Base-by-base conservation (phyloP, 1,140 invertebrate species). In the Hyposmocoma kahamanoa region DNA sequence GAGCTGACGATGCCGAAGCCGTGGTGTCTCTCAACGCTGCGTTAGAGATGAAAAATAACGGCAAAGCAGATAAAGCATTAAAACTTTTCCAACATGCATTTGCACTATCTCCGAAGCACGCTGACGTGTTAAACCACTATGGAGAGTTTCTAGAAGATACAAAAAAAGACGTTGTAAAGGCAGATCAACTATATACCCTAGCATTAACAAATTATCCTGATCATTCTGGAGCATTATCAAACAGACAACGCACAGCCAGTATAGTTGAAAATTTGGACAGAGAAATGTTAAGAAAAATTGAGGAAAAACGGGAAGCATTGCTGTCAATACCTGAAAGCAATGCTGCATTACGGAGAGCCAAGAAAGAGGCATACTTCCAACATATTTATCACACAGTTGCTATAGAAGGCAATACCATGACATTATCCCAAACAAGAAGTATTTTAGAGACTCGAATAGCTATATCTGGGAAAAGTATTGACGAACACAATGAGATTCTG, bases 321-420 rank as follows among this genome's bases (percentile, higher is more conserved):
- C 90, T 93, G 17, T 90, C 90, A 13, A 93, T 97, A 57, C 94
- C 97, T 36, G 92, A 95, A 54, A 90, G 90, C 26, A 92, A 93
- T 80, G 87, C 91, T 2, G 93, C 95, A 9, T 87, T 98, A 45
- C 89, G 94, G 53, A 89, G 96, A 59, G 92, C 96, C 1, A 99
- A 98, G 71, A 95, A 96, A 70, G 96, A 98, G 81, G 94, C 95
- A 11, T 98, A 98, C 80, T 98, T 96, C 73, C 92, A 96, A 69
- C 96, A 99, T 78, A 97, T 99, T 49, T 98, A 98, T 86, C 97
- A 99, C 69, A 98, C 97, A 1, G 96, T 97, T 46, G 97, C 95
- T 22, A 98, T 99, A 55, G 97, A 99, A 88, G 98, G 98, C 1
- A 99, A 99, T 68, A 98, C 97, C 1, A 95, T 99, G 92, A 94